These are phyloP conservation scores for Ptychadena robeensis DNA, from an alignment of 2,797 vertebrate genomes.

Conservation along the genomic window DNA sequence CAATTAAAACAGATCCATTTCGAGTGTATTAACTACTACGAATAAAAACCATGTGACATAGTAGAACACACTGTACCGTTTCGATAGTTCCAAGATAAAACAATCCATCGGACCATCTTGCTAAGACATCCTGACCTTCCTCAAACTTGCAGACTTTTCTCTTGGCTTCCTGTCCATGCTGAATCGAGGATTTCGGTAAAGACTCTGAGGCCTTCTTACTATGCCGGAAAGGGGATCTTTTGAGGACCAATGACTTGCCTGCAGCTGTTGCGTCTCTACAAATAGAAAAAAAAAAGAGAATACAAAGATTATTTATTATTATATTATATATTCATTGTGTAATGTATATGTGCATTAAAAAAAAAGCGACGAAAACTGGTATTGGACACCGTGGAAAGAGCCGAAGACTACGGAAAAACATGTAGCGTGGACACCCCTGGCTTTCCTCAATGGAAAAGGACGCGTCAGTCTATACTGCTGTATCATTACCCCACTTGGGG, in stretches of 20 bases:
- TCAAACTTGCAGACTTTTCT: slow-evolving; percentile 90
- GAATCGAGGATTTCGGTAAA: slow-evolving; percentile 81
- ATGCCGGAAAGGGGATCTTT: slow-evolving; percentile 83
- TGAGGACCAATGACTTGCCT: slow-evolving; percentile 92
- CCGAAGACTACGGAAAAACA: too few relatives aligned
- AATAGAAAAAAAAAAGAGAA: slow-evolving; percentile 54
- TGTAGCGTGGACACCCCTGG: too few relatives aligned
- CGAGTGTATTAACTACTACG: too few relatives aligned
- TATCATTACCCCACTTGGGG: too few relatives aligned
- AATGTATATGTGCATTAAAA: too few relatives aligned
- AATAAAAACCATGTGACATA: too few relatives aligned
- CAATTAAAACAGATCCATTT: too few relatives aligned
- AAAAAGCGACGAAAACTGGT: neutral
- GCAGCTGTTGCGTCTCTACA: slow-evolving; percentile 88
- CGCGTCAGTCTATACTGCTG: too few relatives aligned
- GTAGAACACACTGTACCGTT: slow-evolving; percentile 78
- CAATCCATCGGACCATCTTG: slow-evolving; percentile 98
- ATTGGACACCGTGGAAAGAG: too few relatives aligned
- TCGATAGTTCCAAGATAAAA: slow-evolving; percentile 98
- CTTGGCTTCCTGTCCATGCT: slow-evolving; percentile 87
- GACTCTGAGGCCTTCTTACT: slow-evolving; percentile 85
- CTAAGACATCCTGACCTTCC: slow-evolving; percentile 98
- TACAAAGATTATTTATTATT: too few relatives aligned
- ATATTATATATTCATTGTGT: too few relatives aligned
- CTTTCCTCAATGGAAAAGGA: too few relatives aligned